Evolutionary conservation across 2,113 vertebrate species (phyloP).

Genomic region (Anhinga anhinga): DNA sequence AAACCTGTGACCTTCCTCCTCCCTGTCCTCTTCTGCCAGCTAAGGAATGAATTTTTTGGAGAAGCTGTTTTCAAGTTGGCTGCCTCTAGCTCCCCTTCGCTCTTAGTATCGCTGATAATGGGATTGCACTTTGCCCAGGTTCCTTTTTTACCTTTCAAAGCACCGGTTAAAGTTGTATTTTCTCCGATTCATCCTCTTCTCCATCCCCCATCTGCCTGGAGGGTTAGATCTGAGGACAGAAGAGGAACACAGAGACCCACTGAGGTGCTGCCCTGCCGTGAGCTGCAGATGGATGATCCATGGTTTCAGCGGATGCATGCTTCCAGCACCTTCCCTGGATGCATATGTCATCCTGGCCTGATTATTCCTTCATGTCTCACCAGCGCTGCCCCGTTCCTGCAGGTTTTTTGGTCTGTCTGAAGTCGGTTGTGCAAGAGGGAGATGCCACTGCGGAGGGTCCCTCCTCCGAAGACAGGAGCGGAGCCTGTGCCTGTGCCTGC

Average conservation of each 20-base stretch:
- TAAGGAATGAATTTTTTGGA: not conserved
- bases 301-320: not conserved
- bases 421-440: not conserved
- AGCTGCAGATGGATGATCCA: not conserved
- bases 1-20: not conserved
- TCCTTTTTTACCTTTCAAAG: conserved; percentile 80
- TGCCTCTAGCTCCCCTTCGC: conserved; percentile 85
- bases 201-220: not conserved
- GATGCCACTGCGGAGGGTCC: not conserved
- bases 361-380: not conserved
- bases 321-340: not conserved
- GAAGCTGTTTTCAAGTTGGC: not conserved
- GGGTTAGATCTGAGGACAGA: not conserved
- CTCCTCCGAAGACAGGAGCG: fast-evolving
- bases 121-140: conserved; percentile 87
- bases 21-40: not conserved
- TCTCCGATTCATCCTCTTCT: not conserved
- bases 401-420: not conserved
- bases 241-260: not conserved
- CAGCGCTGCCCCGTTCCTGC: not conserved
- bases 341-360: fast-evolving
- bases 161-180: not conserved
- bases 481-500: not conserved
- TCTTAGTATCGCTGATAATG: conserved; percentile 84
- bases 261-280: not conserved